A percentile compares a stretch with the other conserved stretches of the same genome.
Conservation (phyloP, 2,888 invertebrate species). For the Meloe dianella region DNA sequence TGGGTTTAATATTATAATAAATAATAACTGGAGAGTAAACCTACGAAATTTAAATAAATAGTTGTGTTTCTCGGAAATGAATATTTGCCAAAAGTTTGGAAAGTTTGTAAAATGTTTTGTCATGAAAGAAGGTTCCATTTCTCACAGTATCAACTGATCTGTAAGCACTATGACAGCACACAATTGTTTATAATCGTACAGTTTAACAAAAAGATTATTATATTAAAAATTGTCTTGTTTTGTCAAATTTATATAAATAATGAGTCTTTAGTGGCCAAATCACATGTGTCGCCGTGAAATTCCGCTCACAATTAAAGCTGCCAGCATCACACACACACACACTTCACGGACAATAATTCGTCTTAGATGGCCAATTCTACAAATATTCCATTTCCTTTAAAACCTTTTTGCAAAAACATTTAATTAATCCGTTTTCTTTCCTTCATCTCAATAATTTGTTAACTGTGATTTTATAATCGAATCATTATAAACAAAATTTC, state of each 20-base stretch:
- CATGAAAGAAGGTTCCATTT: too few relatives aligned
- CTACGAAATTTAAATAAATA: too few relatives aligned
- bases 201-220: too few relatives aligned
- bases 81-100: background rate
- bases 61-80: background rate
- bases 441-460: background rate
- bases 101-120: too few relatives aligned
- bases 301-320: background rate
- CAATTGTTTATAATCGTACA: too few relatives aligned
- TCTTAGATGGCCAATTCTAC: background rate
- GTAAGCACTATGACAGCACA: too few relatives aligned
- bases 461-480: background rate
- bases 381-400: background rate
- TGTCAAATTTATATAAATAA: too few relatives aligned
- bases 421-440: background rate
- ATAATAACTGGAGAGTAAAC: background rate
- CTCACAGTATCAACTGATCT: too few relatives aligned
- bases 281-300: background rate
- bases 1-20: conserved; percentile 34
- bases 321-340: background rate
- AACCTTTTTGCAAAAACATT: background rate
- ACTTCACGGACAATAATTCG: conserved; percentile 2
- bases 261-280: too few relatives aligned
- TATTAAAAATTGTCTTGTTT: too few relatives aligned
- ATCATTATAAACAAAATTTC: background rate